These are phyloP conservation scores for Dryomyza anilis DNA, from an alignment of 2,888 invertebrate genomes.

Conservation along the genomic window DNA sequence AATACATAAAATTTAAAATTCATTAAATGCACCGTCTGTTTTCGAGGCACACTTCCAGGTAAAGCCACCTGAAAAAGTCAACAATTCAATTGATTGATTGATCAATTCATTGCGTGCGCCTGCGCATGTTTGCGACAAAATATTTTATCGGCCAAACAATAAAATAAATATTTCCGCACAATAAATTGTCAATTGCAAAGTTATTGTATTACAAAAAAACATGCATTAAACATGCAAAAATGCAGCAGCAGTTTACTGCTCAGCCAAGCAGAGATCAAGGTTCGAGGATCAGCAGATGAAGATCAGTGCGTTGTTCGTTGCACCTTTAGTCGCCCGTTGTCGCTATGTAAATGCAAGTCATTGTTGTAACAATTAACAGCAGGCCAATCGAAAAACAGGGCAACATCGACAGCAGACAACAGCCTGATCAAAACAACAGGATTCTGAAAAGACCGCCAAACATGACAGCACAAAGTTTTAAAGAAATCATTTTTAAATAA, in stretches of 20 bases:
- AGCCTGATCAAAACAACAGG: conserved; percentile 2
- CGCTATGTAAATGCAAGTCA: background rate
- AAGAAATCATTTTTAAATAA: too few species aligned
- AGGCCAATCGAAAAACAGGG: background rate
- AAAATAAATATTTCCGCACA: conserved; percentile 57
- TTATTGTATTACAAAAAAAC: conserved; percentile 1
- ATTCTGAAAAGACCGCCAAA: background rate
- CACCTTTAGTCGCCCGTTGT: background rate
- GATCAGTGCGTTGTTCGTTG: background rate
- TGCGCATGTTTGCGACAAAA: background rate
- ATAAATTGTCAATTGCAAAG: background rate
- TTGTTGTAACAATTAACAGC: background rate
- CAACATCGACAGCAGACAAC: background rate
- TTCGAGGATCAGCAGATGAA: too few species aligned
- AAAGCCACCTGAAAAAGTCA: conserved; percentile 22
- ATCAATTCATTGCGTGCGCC: conserved; percentile 23
- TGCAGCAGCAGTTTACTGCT: background rate
- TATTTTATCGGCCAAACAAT: conserved; percentile 39
- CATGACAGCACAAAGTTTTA: background rate
- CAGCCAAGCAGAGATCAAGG: too few species aligned
- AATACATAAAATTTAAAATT: too few species aligned
- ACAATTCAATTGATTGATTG: conserved; percentile 10
- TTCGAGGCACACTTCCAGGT: background rate
- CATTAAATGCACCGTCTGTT: conserved; percentile 14
- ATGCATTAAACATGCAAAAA: background rate